These are phyloP conservation scores for Drosophila emarginata DNA, from an alignment of 2,888 invertebrate species.

Conservation along the genomic window DNA sequence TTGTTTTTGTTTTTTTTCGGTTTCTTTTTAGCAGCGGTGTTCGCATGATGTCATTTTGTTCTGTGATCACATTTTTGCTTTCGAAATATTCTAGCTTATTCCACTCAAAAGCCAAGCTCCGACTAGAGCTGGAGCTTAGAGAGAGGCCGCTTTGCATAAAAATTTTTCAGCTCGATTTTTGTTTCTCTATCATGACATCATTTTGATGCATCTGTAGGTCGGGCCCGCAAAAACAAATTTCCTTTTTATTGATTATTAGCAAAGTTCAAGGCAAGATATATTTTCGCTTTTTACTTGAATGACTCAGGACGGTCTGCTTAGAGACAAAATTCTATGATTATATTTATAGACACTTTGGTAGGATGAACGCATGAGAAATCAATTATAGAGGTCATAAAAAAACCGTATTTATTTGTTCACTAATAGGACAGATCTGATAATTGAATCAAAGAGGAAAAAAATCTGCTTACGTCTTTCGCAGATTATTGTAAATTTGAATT, in stretches of 20 bases:
- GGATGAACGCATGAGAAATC: slow-evolving; percentile 25
- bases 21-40: slow-evolving; percentile 25
- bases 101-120: slow-evolving; percentile 26
- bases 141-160: slow-evolving; percentile 1
- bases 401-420: neutral
- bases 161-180: slow-evolving; percentile 9
- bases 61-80: slow-evolving; percentile 27
- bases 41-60: slow-evolving; percentile 64
- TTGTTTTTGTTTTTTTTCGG: slow-evolving; percentile 25
- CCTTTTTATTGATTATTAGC: slow-evolving; percentile 55
- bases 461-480: slow-evolving; percentile 12
- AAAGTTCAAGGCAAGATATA: slow-evolving; percentile 52
- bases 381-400: slow-evolving; percentile 29
- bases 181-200: slow-evolving; percentile 56
- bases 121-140: slow-evolving; percentile 10
- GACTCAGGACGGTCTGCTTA: slow-evolving; percentile 38
- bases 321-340: neutral
- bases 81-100: slow-evolving; percentile 28
- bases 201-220: slow-evolving; percentile 54
- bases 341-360: slow-evolving; percentile 19
- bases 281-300: slow-evolving; percentile 5
- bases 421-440: slow-evolving; percentile 13
- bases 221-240: slow-evolving; percentile 27
- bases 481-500: too few species aligned
- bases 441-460: slow-evolving; percentile 26